A percentile compares a stretch with the other conserved stretches of the same genome.
Conservation (phyloP, 2,888 invertebrate species). For the Trilocha varians region DNA sequence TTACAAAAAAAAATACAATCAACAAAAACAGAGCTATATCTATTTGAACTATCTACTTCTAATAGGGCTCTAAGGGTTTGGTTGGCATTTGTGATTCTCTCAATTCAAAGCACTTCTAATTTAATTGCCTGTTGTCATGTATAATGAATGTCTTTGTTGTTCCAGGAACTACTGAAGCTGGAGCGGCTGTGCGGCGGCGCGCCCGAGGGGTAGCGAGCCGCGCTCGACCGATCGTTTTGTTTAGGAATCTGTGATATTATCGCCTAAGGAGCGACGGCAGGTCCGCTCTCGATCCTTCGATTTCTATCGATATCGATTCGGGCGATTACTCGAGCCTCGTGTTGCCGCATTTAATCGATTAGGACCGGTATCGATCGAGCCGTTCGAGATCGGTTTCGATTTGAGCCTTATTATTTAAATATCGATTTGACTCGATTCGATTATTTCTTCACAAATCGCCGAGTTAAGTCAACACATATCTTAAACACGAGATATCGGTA, state of each 20-base stretch:
- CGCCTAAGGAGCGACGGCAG: conserved; percentile 51
- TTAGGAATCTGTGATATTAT: conserved; percentile 69
- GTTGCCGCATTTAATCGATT: conserved; percentile 33
- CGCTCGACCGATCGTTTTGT: conserved; percentile 33
- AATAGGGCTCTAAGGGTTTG: too few species aligned
- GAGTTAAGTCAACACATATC: conserved; percentile 31
- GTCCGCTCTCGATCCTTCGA: conserved; percentile 3
- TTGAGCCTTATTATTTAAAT: conserved; percentile 5
- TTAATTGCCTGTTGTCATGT: too few species aligned
- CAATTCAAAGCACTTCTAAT: background rate
- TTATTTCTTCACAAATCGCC: background rate
- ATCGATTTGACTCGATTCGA: conserved; percentile 1
- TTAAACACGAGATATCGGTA: conserved; percentile 19
- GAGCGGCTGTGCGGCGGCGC: conserved; percentile 54
- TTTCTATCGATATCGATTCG: background rate
- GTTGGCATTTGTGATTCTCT: too few species aligned
- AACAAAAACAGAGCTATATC: too few species aligned
- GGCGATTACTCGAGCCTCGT: conserved; percentile 1
- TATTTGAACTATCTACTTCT: too few species aligned
- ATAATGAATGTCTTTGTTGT: conserved; percentile 4
- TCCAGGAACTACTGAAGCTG: conserved; percentile 52
- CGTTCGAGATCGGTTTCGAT: conserved; percentile 6
- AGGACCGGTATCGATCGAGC: conserved; percentile 6
- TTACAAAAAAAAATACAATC: too few species aligned
- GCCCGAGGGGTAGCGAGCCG: conserved; percentile 43